phyloP scores from a whole-genome alignment of 2,888 invertebrate species.

The Suillia variegata region DNA sequence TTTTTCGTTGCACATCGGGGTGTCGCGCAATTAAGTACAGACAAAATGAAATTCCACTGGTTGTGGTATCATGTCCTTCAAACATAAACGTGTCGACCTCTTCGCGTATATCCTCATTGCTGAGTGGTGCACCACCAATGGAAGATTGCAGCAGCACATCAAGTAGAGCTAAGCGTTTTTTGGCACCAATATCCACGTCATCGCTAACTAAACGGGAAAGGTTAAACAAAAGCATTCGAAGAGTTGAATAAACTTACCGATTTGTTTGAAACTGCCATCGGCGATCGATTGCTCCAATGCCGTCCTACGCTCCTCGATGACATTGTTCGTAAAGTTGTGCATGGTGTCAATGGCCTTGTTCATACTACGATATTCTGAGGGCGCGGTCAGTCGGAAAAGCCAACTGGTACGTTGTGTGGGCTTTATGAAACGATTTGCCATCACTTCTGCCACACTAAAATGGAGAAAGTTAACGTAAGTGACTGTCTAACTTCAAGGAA shows the following conservation, averaged over 20 bases:
- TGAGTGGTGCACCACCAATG: slow-evolving; percentile 65
- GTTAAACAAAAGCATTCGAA: too few species aligned
- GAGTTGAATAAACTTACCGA: slow-evolving; percentile 22
- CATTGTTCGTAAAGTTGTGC: slow-evolving; percentile 47
- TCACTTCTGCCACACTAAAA: slow-evolving; percentile 39
- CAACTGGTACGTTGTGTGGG: slow-evolving; percentile 40
- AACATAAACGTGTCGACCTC: slow-evolving; percentile 74
- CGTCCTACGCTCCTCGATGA: slow-evolving; percentile 42
- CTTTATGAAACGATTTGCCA: slow-evolving; percentile 41
- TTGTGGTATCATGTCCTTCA: slow-evolving; percentile 62
- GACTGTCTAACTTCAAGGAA: neutral
- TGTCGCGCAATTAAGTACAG: slow-evolving; percentile 49
- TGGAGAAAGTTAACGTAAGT: neutral
- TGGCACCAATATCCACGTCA: slow-evolving; percentile 62
- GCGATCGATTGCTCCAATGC: slow-evolving; percentile 34
- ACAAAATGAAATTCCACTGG: slow-evolving; percentile 51
- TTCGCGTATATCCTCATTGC: slow-evolving; percentile 67
- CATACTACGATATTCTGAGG: slow-evolving; percentile 32
- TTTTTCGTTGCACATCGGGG: slow-evolving; percentile 47
- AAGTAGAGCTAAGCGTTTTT: slow-evolving; percentile 69
- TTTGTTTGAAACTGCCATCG: slow-evolving; percentile 23
- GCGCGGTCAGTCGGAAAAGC: slow-evolving; percentile 40
- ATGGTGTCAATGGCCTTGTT: slow-evolving; percentile 38
- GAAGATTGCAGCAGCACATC: slow-evolving; percentile 69
- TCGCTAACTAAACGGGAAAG: slow-evolving; percentile 29